Evolutionary conservation across 2,113 vertebrate species (phyloP).

Genomic region (Micronycteris hirsuta): DNA sequence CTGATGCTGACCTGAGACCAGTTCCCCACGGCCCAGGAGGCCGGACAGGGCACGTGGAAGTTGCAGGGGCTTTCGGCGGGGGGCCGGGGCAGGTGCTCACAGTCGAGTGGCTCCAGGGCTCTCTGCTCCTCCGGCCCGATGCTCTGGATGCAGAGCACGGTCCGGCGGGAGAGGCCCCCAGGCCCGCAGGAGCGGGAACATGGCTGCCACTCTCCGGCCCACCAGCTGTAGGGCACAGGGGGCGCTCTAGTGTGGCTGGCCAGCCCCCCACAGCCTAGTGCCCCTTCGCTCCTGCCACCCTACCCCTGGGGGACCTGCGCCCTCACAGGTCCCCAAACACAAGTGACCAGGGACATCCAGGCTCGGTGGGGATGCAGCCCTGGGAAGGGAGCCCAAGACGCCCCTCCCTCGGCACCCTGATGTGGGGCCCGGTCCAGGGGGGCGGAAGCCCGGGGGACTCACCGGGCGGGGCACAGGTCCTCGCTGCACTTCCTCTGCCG

Average conservation of each 20-base stretch:
- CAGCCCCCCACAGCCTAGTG: no score
- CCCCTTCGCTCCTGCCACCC: background rate
- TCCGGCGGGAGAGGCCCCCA: constrained; percentile 81
- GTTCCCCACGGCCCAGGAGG: constrained; percentile 86
- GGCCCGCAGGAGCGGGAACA: constrained; percentile 89
- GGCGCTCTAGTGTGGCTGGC: rapidly evolving
- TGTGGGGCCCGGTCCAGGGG: background rate
- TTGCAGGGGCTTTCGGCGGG: constrained; percentile 81
- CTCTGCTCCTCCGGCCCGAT: constrained; percentile 88
- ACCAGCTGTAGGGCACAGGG: constrained; percentile 84
- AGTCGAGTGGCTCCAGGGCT: constrained; percentile 81
- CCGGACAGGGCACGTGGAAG: constrained; percentile 85
- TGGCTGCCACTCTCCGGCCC: constrained; percentile 91
- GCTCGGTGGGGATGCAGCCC: no score
- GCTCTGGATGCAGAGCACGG: constrained; percentile 90
- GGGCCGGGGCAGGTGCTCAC: constrained; percentile 85
- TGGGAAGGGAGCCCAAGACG: background rate
- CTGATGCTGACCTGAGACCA: constrained; percentile 89
- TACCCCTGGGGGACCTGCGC: background rate
- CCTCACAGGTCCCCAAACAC: background rate
- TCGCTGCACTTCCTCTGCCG: constrained; percentile 86
- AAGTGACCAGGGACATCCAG: background rate
- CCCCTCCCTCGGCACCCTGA: rapidly evolving
- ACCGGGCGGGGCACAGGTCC: constrained; percentile 91
- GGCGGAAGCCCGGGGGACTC: background rate